Evolutionary conservation across 2,113 vertebrate genomes (phyloP).

Genomic region (Thryonomys swinderianus): DNA sequence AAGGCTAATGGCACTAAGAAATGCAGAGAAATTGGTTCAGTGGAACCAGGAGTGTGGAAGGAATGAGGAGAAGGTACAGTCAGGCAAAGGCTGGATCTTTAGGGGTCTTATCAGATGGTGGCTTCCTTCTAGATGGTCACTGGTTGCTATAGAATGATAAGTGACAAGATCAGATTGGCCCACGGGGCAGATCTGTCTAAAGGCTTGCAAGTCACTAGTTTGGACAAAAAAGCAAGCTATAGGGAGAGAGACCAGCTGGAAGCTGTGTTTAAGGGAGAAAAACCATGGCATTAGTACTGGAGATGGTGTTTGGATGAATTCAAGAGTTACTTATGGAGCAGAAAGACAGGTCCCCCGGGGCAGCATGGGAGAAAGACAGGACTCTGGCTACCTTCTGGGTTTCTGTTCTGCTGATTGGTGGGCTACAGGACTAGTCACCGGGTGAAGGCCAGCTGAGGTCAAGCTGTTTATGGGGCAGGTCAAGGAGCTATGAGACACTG

Average conservation of each 20-base stretch:
- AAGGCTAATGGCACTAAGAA: too few species aligned
- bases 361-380: not conserved
- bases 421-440: not conserved
- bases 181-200: not conserved
- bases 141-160: not conserved
- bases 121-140: not conserved
- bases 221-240: not conserved
- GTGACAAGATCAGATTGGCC: not conserved
- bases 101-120: not conserved
- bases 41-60: rapidly evolving
- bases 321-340: not conserved
- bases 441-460: not conserved
- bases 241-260: not conserved
- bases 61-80: not conserved
- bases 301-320: not conserved
- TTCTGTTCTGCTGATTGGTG: not conserved
- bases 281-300: rapidly evolving
- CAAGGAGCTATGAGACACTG: not conserved
- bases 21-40: not conserved
- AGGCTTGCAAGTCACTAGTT: not conserved
- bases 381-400: not conserved
- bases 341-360: not conserved
- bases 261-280: not conserved
- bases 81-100: not conserved
- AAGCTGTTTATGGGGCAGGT: not conserved